Evolutionary conservation across 1,140 invertebrate genomes (phyloP), one percentile per base, ranked within the genome.

Genomic region (Drosophila nigromelanica): DNA sequence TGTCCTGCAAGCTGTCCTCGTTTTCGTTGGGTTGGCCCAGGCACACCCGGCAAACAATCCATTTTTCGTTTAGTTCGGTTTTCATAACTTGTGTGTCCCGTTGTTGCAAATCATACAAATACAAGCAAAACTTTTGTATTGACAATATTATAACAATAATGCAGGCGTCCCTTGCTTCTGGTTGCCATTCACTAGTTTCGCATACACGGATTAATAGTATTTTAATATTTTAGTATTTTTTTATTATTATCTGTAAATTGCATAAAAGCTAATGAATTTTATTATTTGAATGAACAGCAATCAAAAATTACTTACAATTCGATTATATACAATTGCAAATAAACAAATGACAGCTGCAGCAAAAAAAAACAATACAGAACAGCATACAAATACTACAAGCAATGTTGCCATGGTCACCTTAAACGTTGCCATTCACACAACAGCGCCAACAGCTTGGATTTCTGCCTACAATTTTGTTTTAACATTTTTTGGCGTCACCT

Each of bases 21-120:
- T 72, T 64, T 1, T 89, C 82, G 39, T 15, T 64, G 10, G 76
- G 68, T 42, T 76, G 83, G 18, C 51, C 82, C 0, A 94, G 77
- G 87, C 93, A 94, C 47, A 94, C 93, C 52, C 93, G 91, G 71
- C 93, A 94, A 24, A 93, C 93, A 90, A 93, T 93, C 93, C 93
- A 94, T 91, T 93, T 92, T 71, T 94, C 76, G 52, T 75, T 80
- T 35, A 74, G 48, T 35, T 83, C 83, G 3, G 80, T 82, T 71
- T 73, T 86, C 82, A 86, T 86, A 48, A 63, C 72, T 73, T 61
- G 15, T 56, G 33, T 35, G 10, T 37, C 10, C 43, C 39, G 21
- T 52, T 52, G 14, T 60, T 27, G 51, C 33, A 30, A 71, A 37
- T 37, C 59, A 50, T 33, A 21, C 14, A 30, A 63, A 69, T 70